A percentile compares a stretch with the other conserved stretches of the same genome.
These are phyloP conservation scores for Acrobasis consociella DNA, from an alignment of 2,888 invertebrate species.

Conservation along the genomic window DNA sequence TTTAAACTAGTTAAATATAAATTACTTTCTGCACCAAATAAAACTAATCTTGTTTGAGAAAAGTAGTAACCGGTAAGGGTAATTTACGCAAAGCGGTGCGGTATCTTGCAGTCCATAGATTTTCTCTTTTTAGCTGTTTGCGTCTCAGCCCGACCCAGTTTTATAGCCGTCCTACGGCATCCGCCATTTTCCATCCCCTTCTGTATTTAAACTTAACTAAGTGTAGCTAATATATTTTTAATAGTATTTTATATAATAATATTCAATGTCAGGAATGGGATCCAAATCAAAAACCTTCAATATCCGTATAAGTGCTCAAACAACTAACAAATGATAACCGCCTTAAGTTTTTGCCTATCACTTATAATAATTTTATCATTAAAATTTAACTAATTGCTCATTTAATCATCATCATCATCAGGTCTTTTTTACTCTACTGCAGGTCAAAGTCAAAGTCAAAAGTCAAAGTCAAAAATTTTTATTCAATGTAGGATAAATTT, in stretches of 20 bases:
- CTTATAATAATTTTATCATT: too few relatives aligned
- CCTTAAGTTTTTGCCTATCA: too few relatives aligned
- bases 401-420: too few relatives aligned
- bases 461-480: too few relatives aligned
- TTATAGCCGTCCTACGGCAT: constrained; percentile 64
- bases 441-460: too few relatives aligned
- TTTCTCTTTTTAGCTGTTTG: constrained; percentile 58
- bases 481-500: too few relatives aligned
- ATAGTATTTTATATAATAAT: neutral
- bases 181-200: constrained; percentile 62
- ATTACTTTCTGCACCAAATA: neutral
- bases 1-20: neutral
- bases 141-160: constrained; percentile 51
- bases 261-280: too few relatives aligned
- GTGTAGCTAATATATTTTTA: neutral
- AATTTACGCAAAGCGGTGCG: constrained; percentile 46
- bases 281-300: too few relatives aligned
- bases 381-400: too few relatives aligned
- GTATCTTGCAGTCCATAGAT: constrained; percentile 51
- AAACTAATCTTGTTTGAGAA: neutral
- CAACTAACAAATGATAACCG: too few relatives aligned
- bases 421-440: too few relatives aligned
- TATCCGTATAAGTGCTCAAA: too few relatives aligned
- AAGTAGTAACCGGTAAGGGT: constrained; percentile 28
- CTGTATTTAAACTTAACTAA: constrained; percentile 45